Evolutionary conservation across 2,797 vertebrate species (phyloP).

Genomic region (Pyrocephalus nanus): DNA sequence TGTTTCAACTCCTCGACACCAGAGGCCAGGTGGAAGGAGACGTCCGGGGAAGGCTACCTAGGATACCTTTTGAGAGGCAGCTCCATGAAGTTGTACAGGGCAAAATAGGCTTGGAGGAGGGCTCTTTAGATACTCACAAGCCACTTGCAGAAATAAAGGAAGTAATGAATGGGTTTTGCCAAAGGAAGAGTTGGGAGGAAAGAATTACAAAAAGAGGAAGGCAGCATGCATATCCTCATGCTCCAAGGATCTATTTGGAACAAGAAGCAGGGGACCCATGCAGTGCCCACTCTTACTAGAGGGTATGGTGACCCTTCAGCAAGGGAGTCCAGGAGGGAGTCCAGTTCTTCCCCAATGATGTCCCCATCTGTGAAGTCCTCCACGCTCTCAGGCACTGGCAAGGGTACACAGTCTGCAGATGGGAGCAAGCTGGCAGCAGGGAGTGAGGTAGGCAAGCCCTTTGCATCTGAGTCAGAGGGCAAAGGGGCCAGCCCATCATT

Average conservation of each 20-base stretch:
- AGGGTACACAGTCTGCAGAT: conserved; percentile 73
- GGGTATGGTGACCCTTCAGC: conserved; percentile 72
- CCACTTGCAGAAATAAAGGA: not conserved
- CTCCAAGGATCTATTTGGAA: not conserved
- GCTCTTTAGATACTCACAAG: not conserved
- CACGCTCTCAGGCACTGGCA: conserved; percentile 76
- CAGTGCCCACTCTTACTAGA: conserved; percentile 50
- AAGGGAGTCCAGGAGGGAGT: conserved; percentile 86
- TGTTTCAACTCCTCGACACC: not conserved
- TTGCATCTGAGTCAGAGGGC: conserved; percentile 54
- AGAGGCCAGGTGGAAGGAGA: not conserved
- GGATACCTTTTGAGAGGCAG: not conserved
- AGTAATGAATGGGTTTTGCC: not conserved
- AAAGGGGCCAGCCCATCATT: conserved; percentile 76
- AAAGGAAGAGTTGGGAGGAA: not conserved
- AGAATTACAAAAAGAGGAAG: not conserved
- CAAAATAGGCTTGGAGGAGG: not conserved
- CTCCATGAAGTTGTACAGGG: not conserved
- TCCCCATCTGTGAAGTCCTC: conserved; percentile 85
- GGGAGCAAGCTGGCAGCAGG: conserved; percentile 76
- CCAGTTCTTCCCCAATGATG: conserved; percentile 90
- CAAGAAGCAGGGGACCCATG: not conserved
- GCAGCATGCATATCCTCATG: not conserved
- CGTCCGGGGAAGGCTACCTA: not conserved
- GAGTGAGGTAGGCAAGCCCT: conserved; percentile 71